Evolutionary conservation across 2,113 vertebrate genomes (phyloP).

Genomic region (Ameiurus melas): DNA sequence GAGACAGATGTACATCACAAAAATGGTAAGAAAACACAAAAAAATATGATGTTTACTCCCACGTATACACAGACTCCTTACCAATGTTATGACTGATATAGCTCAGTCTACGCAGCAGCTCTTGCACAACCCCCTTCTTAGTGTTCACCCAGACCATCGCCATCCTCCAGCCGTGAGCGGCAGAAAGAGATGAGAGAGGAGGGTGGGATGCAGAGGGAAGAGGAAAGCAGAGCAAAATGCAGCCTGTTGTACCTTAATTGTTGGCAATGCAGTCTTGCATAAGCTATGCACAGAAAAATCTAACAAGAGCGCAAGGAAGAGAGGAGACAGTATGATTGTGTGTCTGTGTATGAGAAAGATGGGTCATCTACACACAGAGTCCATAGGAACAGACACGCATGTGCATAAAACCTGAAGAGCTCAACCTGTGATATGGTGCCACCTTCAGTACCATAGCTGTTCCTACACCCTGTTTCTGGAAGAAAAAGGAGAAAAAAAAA

Average conservation of each 20-base stretch:
- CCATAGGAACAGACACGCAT: constrained; percentile 29
- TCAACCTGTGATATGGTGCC: constrained; percentile 25
- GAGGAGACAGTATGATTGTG: background rate
- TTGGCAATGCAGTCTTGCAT: background rate
- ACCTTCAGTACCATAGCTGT: constrained; percentile 24
- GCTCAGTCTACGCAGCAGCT: constrained; percentile 51
- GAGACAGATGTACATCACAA: background rate
- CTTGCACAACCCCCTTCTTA: constrained; percentile 40
- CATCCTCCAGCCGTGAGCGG: constrained; percentile 38
- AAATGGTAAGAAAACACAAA: background rate
- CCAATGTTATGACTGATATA: constrained; percentile 50
- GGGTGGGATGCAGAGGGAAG: background rate
- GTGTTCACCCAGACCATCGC: constrained; percentile 49
- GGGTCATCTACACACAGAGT: background rate
- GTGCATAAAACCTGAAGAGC: constrained; percentile 9
- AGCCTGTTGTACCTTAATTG: background rate
- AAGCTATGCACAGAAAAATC: constrained; percentile 40
- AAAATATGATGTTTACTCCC: background rate
- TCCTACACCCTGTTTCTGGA: background rate
- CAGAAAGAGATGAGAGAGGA: background rate
- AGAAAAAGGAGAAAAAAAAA: too few relatives aligned
- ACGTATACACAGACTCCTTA: constrained; percentile 44
- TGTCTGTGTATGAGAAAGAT: background rate
- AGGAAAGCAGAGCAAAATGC: background rate
- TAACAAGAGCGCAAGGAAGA: background rate